Evolutionary conservation across 2,113 vertebrate genomes (phyloP), one percentile per base, ranked within the genome.

Genomic region (Antigone vipio): DNA sequence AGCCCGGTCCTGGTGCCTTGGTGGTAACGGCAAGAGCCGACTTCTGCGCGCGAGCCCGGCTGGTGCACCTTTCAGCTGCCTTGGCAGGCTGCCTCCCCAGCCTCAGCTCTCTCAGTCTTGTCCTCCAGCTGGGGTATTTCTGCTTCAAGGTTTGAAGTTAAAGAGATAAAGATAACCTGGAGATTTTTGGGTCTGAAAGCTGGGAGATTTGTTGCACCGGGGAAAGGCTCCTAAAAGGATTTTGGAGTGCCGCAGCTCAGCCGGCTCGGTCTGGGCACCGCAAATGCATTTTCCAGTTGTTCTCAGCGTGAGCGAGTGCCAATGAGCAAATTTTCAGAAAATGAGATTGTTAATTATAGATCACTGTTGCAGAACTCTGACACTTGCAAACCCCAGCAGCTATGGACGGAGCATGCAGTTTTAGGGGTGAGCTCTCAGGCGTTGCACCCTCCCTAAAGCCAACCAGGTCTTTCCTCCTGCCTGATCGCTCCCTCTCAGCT

Each of bases 401-500:
- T 53, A 24, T 9, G 1, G 7, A 13, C 6, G 32, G 50, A 45
- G 19, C 30, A 18, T 1, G 9, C 1, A 1, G 13, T 32, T n/a
- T 42, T 27, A 49, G 23, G 56, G 71, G 32, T 30, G 42, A 52
- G 18, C 11, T 55, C 59, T 44, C 55, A 30, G 60, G 15, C 2
- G 1, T 12, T 26, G 75, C 40, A 24, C 30, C 14, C 6, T 11
- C 64, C 30, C 44, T 38, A 21, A 58, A 52, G 29, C 9, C 42
- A 66, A 3, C 4, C 12, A 12, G 45, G 2, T 8, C 4, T 56
- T 34, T 64, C 15, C 20, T 69, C 23, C 78, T 42, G 24, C 59
- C 29, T n/a, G 56, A 34, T 18, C 10, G 4, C 11, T 3, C 27
- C 7, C 42, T 42, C 17, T 29, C 38, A 19, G 35, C 73, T 44